A percentile compares a stretch with the other conserved stretches of the same genome.
Evolutionary conservation across 2,888 invertebrate species (phyloP).

Genomic region (Xanthorhoe spadicearia): DNA sequence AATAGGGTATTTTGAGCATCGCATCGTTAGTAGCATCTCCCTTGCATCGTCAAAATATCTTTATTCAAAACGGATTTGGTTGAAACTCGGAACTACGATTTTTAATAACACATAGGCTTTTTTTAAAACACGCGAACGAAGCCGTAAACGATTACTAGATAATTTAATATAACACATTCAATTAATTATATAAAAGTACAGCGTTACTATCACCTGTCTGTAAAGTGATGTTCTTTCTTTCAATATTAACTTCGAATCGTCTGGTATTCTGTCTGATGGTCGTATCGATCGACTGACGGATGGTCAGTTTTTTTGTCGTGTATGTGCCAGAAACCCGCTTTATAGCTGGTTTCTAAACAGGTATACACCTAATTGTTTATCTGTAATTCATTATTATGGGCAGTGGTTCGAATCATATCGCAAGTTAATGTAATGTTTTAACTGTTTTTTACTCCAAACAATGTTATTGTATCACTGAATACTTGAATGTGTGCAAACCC

Average conservation of each 20-base stretch:
- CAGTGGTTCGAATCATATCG: slow-evolving; percentile 24
- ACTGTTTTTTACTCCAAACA: not conserved
- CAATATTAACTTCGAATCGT: not conserved
- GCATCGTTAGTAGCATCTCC: not conserved
- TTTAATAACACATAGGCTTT: no score
- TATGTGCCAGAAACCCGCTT: slow-evolving; percentile 44
- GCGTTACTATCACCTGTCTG: no score
- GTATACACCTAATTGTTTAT: slow-evolving; percentile 29
- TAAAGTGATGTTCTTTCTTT: no score
- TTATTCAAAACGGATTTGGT: no score
- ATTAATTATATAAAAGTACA: no score
- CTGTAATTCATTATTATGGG: slow-evolving; percentile 30
- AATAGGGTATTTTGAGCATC: slow-evolving; percentile 11
- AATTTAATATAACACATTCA: no score
- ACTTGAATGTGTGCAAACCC: not conserved
- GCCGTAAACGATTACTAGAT: no score
- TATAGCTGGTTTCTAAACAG: slow-evolving; percentile 42
- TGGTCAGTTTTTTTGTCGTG: slow-evolving; percentile 46
- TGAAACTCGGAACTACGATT: no score
- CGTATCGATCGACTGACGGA: slow-evolving; percentile 27
- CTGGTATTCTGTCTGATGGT: not conserved
- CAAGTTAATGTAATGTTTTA: not conserved
- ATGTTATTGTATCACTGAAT: not conserved
- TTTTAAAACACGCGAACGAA: no score
- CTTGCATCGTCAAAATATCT: no score